Percentiles rank a stretch among this genome's conserved stretches.
phyloP scores from a whole-genome alignment of 2,797 vertebrate species.

The Scarus forsteni region DNA sequence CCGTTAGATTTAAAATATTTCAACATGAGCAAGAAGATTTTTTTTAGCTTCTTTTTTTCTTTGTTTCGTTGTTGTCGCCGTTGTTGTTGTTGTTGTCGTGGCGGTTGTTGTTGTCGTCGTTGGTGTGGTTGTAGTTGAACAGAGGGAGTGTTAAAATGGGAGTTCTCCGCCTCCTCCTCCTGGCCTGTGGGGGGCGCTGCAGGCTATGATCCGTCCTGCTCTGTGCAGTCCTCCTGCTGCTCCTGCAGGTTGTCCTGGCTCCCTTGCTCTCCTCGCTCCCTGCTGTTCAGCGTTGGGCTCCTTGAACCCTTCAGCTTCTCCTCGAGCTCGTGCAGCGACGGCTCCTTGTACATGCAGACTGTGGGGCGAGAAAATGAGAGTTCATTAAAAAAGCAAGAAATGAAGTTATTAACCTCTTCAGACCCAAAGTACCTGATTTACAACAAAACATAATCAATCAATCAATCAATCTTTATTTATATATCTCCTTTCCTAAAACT shows the following conservation, averaged over 20 bases:
- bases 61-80: slow-evolving; percentile 23
- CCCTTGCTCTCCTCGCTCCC: slow-evolving; percentile 81
- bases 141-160: slow-evolving; percentile 82
- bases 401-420: too few relatives aligned
- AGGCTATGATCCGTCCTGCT: slow-evolving; percentile 86
- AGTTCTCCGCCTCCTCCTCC: slow-evolving; percentile 72
- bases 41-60: slow-evolving; percentile 65
- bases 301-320: slow-evolving; percentile 92
- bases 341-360: slow-evolving; percentile 99
- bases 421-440: too few relatives aligned
- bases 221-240: slow-evolving; percentile 88
- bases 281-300: slow-evolving; percentile 93
- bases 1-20: slow-evolving; percentile 67
- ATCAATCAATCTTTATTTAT: too few relatives aligned
- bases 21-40: slow-evolving; percentile 70
- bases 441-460: too few relatives aligned
- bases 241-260: slow-evolving; percentile 24
- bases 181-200: slow-evolving; percentile 62
- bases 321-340: slow-evolving; percentile 97
- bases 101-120: slow-evolving; percentile 43
- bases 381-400: too few relatives aligned
- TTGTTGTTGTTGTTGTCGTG: slow-evolving; percentile 32
- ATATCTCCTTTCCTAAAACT: too few relatives aligned
- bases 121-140: slow-evolving; percentile 75
- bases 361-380: slow-evolving; percentile 34